Evolutionary conservation across 2,113 vertebrate genomes (phyloP).

Genomic region (Cettia cetti): DNA sequence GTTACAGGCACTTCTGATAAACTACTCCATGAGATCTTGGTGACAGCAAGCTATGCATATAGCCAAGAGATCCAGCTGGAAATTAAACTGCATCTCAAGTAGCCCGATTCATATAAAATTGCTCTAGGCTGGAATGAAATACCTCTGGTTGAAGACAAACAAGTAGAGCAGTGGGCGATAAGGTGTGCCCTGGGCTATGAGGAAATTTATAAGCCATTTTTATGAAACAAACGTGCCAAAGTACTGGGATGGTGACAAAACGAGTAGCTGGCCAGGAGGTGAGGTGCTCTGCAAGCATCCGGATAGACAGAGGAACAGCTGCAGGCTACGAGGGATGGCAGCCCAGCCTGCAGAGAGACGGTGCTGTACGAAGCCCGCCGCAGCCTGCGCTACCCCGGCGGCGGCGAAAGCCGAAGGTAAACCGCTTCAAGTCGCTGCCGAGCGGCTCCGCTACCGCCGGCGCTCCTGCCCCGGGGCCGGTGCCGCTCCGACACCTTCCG

Average conservation of each 20-base stretch:
- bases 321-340: neutral
- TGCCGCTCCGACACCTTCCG: neutral
- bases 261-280: neutral
- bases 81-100: conserved; percentile 54
- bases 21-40: neutral
- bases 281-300: neutral
- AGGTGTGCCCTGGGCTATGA: neutral
- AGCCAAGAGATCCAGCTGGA: conserved; percentile 43
- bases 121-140: conserved; percentile 46
- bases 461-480: neutral
- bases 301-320: neutral
- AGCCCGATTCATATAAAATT: conserved; percentile 32
- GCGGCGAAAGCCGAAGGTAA: neutral
- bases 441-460: neutral
- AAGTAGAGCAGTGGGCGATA: neutral
- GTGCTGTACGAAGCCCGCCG: neutral
- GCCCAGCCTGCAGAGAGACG: neutral
- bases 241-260: neutral
- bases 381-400: neutral
- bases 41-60: neutral
- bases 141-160: neutral
- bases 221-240: neutral
- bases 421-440: neutral
- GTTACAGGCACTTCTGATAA: neutral
- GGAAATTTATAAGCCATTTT: neutral